Percentiles rank a stretch among this genome's conserved stretches.
These are phyloP conservation scores for Indicator indicator DNA, from an alignment of 2,113 vertebrate species.

Conservation along the genomic window DNA sequence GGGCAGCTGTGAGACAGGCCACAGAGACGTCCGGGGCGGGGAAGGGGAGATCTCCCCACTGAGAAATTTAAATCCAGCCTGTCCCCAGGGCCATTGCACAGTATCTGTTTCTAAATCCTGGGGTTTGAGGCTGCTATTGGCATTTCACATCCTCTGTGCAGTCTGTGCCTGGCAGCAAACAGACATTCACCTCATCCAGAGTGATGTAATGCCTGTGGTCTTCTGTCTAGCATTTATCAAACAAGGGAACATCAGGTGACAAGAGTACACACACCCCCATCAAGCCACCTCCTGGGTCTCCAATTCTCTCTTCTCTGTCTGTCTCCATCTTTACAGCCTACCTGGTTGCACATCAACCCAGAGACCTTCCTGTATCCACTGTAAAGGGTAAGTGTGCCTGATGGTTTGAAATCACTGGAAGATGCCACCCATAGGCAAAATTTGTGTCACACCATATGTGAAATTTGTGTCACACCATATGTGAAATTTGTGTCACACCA, in stretches of 20 bases:
- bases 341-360: neutral
- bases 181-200: neutral
- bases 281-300: neutral
- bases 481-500: too few species aligned
- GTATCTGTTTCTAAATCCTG: neutral
- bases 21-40: neutral
- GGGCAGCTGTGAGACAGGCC: neutral
- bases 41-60: neutral
- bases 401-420: neutral
- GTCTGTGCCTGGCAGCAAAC: neutral
- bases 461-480: too few species aligned
- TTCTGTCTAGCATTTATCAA: neutral
- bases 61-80: neutral
- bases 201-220: neutral
- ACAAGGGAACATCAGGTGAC: slow-evolving; percentile 5
- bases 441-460: too few species aligned
- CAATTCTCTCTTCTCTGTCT: neutral
- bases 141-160: neutral
- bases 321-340: neutral
- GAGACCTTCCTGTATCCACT: neutral
- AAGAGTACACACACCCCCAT: neutral
- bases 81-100: neutral
- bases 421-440: neutral
- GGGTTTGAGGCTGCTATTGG: neutral
- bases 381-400: neutral